Evolutionary conservation across 1,140 invertebrate species (phyloP), one percentile per base, ranked within the genome.

Genomic region (Portunus trituberculatus): DNA sequence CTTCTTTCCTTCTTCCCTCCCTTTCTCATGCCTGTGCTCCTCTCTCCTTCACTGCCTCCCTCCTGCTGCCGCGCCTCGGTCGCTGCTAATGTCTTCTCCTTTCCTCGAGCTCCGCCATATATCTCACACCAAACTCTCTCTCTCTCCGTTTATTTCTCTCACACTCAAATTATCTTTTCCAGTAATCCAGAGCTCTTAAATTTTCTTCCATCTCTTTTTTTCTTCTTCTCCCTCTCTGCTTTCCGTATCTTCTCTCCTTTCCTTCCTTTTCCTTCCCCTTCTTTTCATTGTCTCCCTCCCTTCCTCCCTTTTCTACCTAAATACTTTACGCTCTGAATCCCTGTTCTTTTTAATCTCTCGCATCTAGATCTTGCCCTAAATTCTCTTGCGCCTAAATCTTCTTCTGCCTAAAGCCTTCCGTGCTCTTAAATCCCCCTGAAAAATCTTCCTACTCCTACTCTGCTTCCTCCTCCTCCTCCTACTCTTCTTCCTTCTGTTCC

Each of bases 111-210:
- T 20, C 67, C 67, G 20, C 67, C 25, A 76, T 76, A 76, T 76
- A 76, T 76, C 67, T 76, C 67, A 7, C 67, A 76, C 52, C 29
- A 91, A 91, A 91, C 25, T 91, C 59, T 52, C 59, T 91, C 59
- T 52, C 59, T 91, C 90, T 76, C 52, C 52, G 52, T 76, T 76
- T 91, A 91, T 76, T 76, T 91, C 90, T 91, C 90, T 76, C 48
- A 31, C 90, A 91, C 90, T 91, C 90, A 91, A 76, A 91, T 91
- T 91, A 91, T 91, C 90, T 91, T 91, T 91, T 91, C 20, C 14
- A 91, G 90, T 76, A 91, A 91, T 91, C 90, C 90, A 20, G 39
- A 29, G 90, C 90, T 76, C 90, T 91, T 91, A 91, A 91, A 91
- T 91, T 91, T 76, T 76, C 90, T 7, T 91, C 28, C 89, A 76